A percentile compares a stretch with the other conserved stretches of the same genome.
These are phyloP conservation scores for Sebastes paucispinis DNA, from an alignment of 2,797 vertebrate genomes.

Conservation along the genomic window DNA sequence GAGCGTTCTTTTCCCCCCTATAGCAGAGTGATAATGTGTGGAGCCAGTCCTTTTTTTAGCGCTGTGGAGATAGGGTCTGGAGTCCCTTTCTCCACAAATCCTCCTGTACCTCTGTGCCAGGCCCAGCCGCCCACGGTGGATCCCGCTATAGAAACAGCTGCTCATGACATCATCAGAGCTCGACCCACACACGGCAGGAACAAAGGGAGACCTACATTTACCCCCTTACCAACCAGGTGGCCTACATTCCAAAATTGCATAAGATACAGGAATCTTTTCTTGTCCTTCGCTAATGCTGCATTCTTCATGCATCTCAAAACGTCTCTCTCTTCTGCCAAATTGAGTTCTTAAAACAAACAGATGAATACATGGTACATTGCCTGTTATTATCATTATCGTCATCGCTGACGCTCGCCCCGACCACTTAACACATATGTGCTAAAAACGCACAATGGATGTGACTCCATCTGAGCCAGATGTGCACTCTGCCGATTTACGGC, in stretches of 20 bases:
- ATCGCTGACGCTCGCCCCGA: constrained; percentile 52
- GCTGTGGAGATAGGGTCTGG: neutral
- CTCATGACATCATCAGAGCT: constrained; percentile 68
- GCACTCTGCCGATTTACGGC: constrained; percentile 71
- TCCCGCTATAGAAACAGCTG: constrained; percentile 53
- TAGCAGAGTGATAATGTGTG: neutral
- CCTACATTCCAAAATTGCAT: constrained; percentile 65
- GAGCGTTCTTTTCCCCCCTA: neutral
- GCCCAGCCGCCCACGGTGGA: constrained; percentile 52
- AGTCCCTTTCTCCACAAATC: constrained; percentile 35
- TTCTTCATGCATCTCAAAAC: constrained; percentile 44
- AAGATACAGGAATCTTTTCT: constrained; percentile 41
- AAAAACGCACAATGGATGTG: constrained; percentile 65
- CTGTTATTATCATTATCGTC: constrained; percentile 63
- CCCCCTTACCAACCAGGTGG: constrained; percentile 56
- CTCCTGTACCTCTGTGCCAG: constrained; percentile 51
- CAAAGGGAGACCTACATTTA: constrained; percentile 67
- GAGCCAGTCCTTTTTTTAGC: neutral
- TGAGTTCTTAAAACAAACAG: constrained; percentile 72
- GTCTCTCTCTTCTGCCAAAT: constrained; percentile 49
- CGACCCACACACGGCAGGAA: constrained; percentile 67
- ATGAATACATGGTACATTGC: constrained; percentile 65
- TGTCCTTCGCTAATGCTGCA: constrained; percentile 9
- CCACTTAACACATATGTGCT: constrained; percentile 64
- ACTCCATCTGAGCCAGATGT: constrained; percentile 61